Evolutionary conservation across 2,113 vertebrate genomes (phyloP).

Genomic region (Anolis carolinensis): DNA sequence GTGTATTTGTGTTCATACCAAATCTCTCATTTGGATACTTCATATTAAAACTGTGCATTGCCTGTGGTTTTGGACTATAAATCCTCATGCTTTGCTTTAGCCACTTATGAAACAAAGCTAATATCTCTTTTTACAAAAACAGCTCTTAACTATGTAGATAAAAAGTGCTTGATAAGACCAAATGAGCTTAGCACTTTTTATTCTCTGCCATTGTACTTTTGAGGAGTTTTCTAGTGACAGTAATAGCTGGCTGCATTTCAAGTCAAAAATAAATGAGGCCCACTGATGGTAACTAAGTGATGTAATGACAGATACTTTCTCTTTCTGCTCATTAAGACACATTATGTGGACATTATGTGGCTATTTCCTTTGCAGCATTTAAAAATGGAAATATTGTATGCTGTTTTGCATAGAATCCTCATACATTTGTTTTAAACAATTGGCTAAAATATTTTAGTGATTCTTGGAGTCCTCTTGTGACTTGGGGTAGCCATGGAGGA

Average conservation of each 20-base stretch:
- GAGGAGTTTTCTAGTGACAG: not conserved
- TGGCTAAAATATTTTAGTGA: not conserved
- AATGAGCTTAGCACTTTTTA: not conserved
- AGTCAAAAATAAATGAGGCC: not conserved
- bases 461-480: not conserved
- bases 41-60: not conserved
- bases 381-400: not conserved
- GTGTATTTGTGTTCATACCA: not conserved
- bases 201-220: not conserved
- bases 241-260: not conserved
- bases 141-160: conserved; percentile 3
- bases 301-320: not conserved
- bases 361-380: not conserved
- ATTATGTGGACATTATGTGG: not conserved
- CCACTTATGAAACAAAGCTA: conserved; percentile 13
- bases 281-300: not conserved
- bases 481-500: not conserved
- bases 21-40: not conserved
- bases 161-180: not conserved
- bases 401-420: not conserved
- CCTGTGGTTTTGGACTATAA: not conserved
- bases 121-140: not conserved
- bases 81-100: not conserved
- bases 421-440: not conserved
- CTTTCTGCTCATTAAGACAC: not conserved